phyloP scores from a whole-genome alignment of 2,797 vertebrate species.

The Phalanger gymnotis region DNA sequence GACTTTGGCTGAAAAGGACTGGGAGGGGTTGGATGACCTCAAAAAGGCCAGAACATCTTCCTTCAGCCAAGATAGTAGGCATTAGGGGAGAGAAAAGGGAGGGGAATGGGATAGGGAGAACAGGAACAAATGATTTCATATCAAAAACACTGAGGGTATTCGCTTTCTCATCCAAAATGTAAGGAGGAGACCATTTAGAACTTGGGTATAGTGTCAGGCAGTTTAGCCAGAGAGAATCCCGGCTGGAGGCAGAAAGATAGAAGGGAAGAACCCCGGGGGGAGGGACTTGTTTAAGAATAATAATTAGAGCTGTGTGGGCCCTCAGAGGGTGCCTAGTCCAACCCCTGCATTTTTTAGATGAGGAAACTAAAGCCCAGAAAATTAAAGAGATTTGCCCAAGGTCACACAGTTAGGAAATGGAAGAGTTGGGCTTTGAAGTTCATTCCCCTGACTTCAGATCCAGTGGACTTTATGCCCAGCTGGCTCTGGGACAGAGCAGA shows the following conservation, averaged over 20 bases:
- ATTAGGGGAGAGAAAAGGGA: neutral
- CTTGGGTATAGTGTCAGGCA: neutral
- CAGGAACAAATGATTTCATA: neutral
- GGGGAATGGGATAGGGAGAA: neutral
- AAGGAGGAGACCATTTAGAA: neutral
- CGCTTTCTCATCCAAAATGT: neutral
- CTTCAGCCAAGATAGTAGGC: neutral
- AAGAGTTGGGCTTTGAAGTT: neutral
- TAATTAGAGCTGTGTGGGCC: neutral
- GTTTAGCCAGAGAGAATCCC: neutral
- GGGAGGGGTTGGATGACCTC: conserved; percentile 11
- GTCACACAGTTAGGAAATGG: neutral
- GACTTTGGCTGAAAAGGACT: neutral
- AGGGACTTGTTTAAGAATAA: neutral
- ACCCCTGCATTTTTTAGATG: neutral
- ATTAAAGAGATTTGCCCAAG: neutral
- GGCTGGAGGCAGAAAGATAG: neutral
- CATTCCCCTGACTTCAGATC: neutral
- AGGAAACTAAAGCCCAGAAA: neutral
- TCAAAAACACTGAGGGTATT: neutral
- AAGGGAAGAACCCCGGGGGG: neutral
- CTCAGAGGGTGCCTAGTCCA: neutral
- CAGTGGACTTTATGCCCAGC: neutral
- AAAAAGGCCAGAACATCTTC: neutral
- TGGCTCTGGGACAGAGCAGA: neutral